Conservation (phyloP, 2,888 invertebrate genomes). For the Galerucella pusilla region DNA sequence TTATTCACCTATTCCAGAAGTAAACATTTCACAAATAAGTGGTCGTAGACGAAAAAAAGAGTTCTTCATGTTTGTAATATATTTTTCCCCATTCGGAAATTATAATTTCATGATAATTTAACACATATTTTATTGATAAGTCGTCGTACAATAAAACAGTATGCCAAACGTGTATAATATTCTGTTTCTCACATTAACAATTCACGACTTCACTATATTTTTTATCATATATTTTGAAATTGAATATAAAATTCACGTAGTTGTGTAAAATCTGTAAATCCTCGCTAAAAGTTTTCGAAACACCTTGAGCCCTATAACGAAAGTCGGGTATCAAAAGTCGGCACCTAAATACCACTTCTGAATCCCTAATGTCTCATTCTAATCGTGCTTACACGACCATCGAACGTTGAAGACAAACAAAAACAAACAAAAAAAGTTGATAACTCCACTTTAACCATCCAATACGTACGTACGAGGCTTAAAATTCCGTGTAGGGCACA, state of each 20-base stretch:
- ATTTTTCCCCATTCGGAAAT: no score
- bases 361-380: constrained; percentile 29
- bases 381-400: constrained; percentile 11
- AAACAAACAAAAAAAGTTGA: background rate
- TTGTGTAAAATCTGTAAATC: background rate
- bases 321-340: background rate
- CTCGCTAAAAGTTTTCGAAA: background rate
- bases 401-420: constrained; percentile 9
- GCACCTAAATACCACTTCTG: constrained; percentile 20
- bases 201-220: no score
- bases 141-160: no score
- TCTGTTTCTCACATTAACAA: no score
- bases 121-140: no score
- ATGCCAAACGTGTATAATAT: no score
- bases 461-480: constrained; percentile 7
- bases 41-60: no score
- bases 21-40: no score
- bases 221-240: background rate
- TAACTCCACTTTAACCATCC: constrained; percentile 9
- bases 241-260: background rate
- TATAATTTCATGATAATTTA: no score
- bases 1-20: no score
- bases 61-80: no score
- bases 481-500: constrained; percentile 36
- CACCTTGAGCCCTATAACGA: background rate